Evolutionary conservation across 1,140 invertebrate species (phyloP), one percentile per base, ranked within the genome.

Genomic region (Drosophila persimilis): DNA sequence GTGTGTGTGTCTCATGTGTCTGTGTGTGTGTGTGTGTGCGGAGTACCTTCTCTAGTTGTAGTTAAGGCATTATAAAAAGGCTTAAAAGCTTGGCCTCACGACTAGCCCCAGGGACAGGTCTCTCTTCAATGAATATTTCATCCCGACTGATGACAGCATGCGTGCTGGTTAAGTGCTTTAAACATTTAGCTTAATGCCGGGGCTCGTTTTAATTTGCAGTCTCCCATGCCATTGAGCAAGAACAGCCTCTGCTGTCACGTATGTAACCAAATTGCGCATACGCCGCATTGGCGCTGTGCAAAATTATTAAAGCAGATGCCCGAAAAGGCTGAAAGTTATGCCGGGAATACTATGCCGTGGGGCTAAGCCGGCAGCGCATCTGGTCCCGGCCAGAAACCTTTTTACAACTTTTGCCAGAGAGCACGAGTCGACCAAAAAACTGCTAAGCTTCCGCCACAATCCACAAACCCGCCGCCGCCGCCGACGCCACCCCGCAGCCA

Each of bases 191-290:
- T 62, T 70, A 74, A 76, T 74, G 54, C 78, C 72, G 63, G 54
- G 51, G 57, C 62, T 69, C 54, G 63, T 69, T 77, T 86, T 86
- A 86, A 86, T 86, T 86, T 88, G 65, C 65, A 39, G 35, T 20
- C 41, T 35, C 29, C 35, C 43, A 29, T 24, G 29, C 48, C 29
- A 9, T 22, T 15, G 47, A 53, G 54, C 50, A 13, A 11, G 11
- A 39, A 11, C 35, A 39, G 4, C 35, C 29, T 31, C 29, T 8
- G 2, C 31, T 31, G 67, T 80, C 81, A 88, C 81, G 77, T 81
- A 88, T 81, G 70, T 86, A 81, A 71, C 64, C 73, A 77, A 85
- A 85, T 86, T 85, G 83, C 77, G 69, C 77, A 80, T 84, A 84
- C 80, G 80, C 57, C 65, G 47, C 71, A 59, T 84, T 58, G 71